Conservation (phyloP, 2,888 invertebrate species). For the Flexamia atlantica region DNA sequence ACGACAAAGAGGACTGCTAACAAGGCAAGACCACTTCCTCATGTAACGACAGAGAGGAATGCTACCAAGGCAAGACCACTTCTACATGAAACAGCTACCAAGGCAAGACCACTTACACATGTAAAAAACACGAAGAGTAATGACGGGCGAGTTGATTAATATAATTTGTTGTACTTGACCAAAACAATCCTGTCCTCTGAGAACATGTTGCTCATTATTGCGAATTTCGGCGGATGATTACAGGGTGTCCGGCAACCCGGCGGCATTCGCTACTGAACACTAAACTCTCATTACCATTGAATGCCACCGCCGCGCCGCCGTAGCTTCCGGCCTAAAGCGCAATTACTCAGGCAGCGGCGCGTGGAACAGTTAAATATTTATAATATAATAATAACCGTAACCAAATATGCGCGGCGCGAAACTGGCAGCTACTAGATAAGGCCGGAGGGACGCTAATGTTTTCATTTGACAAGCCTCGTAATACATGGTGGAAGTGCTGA, state of each 20-base stretch:
- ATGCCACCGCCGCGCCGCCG: constrained; percentile 5
- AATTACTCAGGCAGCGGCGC: constrained; percentile 36
- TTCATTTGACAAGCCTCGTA: too few species aligned
- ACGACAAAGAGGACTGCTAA: too few species aligned
- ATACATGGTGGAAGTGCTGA: too few species aligned
- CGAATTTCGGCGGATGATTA: constrained; percentile 2
- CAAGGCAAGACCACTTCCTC: too few species aligned
- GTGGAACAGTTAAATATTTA: constrained; percentile 23
- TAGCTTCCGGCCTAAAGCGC: constrained; percentile 46
- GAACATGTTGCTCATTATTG: background rate
- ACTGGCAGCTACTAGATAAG: background rate
- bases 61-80: too few species aligned
- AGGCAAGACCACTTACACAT: too few species aligned
- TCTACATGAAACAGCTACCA: too few species aligned
- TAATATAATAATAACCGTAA: background rate
- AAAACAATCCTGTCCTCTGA: background rate
- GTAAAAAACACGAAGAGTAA: too few species aligned
- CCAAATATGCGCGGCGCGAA: background rate
- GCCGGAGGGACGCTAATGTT: background rate
- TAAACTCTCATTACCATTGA: constrained; percentile 33
- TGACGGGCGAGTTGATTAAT: too few species aligned
- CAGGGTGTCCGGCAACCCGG: background rate
- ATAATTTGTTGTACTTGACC: background rate
- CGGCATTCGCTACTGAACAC: background rate
- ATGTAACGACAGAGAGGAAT: too few species aligned